Evolutionary conservation across 2,888 invertebrate species (phyloP).

Genomic region (Aleiodes leptofemur): DNA sequence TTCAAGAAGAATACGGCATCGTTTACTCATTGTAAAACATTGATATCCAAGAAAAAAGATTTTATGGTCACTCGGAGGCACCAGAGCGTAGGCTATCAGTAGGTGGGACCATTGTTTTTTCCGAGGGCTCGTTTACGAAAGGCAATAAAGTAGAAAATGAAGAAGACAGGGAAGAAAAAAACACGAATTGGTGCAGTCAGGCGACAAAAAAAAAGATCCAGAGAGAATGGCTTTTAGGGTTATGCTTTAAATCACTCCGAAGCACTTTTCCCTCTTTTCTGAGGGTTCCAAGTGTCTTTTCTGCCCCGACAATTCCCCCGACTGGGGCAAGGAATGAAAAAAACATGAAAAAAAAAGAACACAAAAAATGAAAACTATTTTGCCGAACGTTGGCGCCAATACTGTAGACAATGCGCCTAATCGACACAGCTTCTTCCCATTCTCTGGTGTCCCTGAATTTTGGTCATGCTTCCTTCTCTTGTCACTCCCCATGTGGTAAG

Average conservation of each 20-base stretch:
- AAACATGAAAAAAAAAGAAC: neutral
- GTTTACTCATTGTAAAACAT: conserved; percentile 29
- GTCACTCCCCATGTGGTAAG: conserved; percentile 25
- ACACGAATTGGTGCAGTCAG: conserved; percentile 45
- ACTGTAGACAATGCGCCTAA: conserved; percentile 59
- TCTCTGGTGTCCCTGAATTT: neutral
- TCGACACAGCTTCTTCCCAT: conserved; percentile 49
- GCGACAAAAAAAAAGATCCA: conserved; percentile 34
- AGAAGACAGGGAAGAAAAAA: conserved; percentile 2
- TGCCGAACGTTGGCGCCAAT: conserved; percentile 56
- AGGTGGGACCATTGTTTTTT: conserved; percentile 30
- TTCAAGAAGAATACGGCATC: conserved; percentile 14
- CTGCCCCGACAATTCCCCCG: neutral
- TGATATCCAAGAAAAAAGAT: neutral
- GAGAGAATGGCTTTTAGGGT: conserved; percentile 58
- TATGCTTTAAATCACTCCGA: conserved; percentile 63
- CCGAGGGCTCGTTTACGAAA: conserved; percentile 2
- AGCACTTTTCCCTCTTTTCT: conserved; percentile 21
- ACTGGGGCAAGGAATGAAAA: neutral
- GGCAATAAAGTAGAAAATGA: conserved; percentile 16
- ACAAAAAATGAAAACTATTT: conserved; percentile 50
- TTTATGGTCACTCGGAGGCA: conserved; percentile 17
- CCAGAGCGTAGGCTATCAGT: conserved; percentile 9
- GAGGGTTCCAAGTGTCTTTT: conserved; percentile 32
- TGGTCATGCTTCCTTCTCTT: conserved; percentile 19